Percentiles rank a stretch among this genome's conserved stretches.
These are phyloP conservation scores for Onychomys torridus DNA, from an alignment of 2,797 vertebrate species.

Conservation along the genomic window DNA sequence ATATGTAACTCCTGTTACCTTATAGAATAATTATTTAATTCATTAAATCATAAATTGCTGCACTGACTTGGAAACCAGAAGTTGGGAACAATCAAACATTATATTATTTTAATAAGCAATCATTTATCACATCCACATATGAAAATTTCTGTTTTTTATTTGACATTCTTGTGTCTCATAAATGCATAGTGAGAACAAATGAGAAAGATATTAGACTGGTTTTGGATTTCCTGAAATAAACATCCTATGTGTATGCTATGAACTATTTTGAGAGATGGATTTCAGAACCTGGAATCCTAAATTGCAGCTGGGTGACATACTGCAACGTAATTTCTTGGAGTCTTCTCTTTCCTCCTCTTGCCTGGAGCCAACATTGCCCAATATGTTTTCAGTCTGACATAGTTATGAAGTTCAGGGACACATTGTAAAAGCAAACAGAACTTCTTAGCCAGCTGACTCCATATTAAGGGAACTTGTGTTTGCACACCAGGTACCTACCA, in stretches of 20 bases:
- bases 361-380: neutral
- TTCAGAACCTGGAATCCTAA: conserved; percentile 60
- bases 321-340: conserved; percentile 6
- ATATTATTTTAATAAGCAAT: conserved; percentile 16
- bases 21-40: conserved; percentile 43
- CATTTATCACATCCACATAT: conserved; percentile 29
- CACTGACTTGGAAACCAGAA: neutral
- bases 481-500: neutral
- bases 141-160: neutral
- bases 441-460: conserved; percentile 19
- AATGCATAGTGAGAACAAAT: conserved; percentile 3
- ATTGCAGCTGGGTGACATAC: conserved; percentile 51
- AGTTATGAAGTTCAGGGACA: conserved; percentile 63
- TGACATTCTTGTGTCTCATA: conserved; percentile 28
- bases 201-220: conserved; percentile 14
- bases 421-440: conserved; percentile 47
- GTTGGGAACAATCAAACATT: neutral
- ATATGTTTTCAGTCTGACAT: conserved; percentile 67
- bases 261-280: conserved; percentile 68
- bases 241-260: conserved; percentile 45
- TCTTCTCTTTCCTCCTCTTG: neutral
- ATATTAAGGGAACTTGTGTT: conserved; percentile 41
- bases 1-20: neutral
- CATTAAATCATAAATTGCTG: neutral
- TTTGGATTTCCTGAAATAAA: conserved; percentile 72